Evolutionary conservation across 2,888 invertebrate species (phyloP).

Genomic region (Himalopsyche kuldschensis): DNA sequence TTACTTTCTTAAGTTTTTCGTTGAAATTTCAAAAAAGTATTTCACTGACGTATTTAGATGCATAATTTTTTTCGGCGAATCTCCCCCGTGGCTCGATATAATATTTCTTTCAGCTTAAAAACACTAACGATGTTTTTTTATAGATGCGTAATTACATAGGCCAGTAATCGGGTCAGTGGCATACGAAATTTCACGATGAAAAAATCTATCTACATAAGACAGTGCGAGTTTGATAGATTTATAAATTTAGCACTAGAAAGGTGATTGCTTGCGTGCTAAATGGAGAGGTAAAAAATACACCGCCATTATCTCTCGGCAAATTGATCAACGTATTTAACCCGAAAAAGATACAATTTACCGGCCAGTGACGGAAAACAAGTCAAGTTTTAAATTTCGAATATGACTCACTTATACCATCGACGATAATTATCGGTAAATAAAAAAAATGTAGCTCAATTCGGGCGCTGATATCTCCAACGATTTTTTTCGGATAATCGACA

Average conservation of each 20-base stretch:
- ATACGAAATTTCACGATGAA: background rate
- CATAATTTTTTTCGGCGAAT: background rate
- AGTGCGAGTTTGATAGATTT: background rate
- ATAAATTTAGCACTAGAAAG: background rate
- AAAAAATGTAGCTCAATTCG: too few relatives aligned
- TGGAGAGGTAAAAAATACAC: background rate
- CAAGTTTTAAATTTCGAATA: too few relatives aligned
- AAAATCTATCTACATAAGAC: background rate
- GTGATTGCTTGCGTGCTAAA: background rate
- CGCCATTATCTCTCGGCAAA: background rate
- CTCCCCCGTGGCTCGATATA: background rate
- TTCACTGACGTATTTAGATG: too few relatives aligned
- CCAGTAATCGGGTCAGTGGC: background rate
- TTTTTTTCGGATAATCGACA: too few relatives aligned
- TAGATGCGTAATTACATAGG: background rate
- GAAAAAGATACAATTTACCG: background rate
- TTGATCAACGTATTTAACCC: background rate
- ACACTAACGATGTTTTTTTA: background rate
- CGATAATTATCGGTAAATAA: too few relatives aligned
- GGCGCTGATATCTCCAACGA: too few relatives aligned
- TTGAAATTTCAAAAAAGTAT: too few relatives aligned
- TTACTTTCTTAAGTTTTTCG: too few relatives aligned
- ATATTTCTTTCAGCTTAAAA: background rate
- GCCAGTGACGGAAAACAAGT: too few relatives aligned
- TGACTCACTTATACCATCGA: too few relatives aligned